Conservation (phyloP, 2,888 invertebrate species). For the Volucella bombylans region DNA sequence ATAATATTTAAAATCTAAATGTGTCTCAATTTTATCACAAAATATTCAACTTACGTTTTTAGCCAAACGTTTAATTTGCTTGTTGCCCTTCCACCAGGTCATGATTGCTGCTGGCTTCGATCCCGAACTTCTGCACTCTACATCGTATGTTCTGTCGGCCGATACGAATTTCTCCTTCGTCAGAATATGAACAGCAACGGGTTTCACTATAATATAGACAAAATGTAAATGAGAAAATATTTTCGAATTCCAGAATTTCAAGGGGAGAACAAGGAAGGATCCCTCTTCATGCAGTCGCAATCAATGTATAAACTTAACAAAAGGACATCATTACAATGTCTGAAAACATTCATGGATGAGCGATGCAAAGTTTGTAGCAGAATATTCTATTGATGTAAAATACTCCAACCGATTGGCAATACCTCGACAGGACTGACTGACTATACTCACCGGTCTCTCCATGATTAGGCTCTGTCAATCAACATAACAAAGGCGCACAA, state of each 20-base stretch:
- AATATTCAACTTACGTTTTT: slow-evolving; percentile 88
- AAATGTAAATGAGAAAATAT: slow-evolving; percentile 17
- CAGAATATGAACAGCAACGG: slow-evolving; percentile 91
- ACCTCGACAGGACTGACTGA: background rate
- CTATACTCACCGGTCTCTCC: slow-evolving; percentile 47
- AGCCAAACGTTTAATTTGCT: slow-evolving; percentile 90
- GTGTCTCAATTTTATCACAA: background rate
- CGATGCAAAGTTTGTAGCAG: background rate
- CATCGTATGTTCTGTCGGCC: slow-evolving; percentile 92
- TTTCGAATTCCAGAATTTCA: background rate
- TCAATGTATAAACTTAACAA: slow-evolving; percentile 41
- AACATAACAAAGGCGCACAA: slow-evolving; percentile 68
- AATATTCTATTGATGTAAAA: background rate
- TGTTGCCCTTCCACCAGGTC: slow-evolving; percentile 94
- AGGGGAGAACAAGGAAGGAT: background rate
- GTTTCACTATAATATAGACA: slow-evolving; percentile 87
- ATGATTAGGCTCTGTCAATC: slow-evolving; percentile 62
- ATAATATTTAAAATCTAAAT: background rate
- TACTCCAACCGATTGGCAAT: background rate
- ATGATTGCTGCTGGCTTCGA: slow-evolving; percentile 93
- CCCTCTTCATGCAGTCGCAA: slow-evolving; percentile 5
- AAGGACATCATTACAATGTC: slow-evolving; percentile 66
- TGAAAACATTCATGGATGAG: slow-evolving; percentile 41
- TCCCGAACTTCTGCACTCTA: slow-evolving; percentile 93
- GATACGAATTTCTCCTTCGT: slow-evolving; percentile 92